Evolutionary conservation across 1,140 invertebrate species (phyloP).

Genomic region (Musca domestica): DNA sequence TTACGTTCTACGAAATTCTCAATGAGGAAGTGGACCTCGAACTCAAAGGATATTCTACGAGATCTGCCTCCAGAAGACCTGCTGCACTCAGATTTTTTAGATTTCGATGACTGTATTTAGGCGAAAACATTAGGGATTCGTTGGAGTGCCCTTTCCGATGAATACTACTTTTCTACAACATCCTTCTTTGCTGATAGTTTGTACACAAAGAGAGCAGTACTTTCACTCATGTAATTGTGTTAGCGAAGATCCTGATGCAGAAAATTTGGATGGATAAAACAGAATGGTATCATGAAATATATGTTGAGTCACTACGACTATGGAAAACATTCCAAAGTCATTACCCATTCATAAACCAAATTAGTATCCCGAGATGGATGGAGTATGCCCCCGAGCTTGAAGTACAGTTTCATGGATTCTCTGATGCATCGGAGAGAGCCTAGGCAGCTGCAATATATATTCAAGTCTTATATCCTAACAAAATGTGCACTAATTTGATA

Average conservation of each 20-base stretch:
- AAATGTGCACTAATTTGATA: neutral
- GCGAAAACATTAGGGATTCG: conserved; percentile 1
- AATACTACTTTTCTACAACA: conserved; percentile 32
- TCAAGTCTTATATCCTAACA: conserved; percentile 25
- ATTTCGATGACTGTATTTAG: neutral
- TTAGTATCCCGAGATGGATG: conserved; percentile 28
- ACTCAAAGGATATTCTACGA: neutral
- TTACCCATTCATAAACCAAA: neutral
- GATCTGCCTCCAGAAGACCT: neutral
- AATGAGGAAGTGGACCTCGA: neutral
- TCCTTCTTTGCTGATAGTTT: neutral
- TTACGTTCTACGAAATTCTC: neutral
- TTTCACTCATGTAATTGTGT: conserved; percentile 47
- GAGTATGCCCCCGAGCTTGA: conserved; percentile 27
- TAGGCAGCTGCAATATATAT: conserved; percentile 48
- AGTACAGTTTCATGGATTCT: conserved; percentile 38
- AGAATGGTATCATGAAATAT: conserved; percentile 49
- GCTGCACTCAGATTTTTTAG: neutral
- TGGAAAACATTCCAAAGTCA: neutral
- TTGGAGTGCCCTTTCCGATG: conserved; percentile 26
- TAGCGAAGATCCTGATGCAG: conserved; percentile 56
- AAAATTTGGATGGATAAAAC: conserved; percentile 46
- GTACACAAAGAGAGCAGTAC: conserved; percentile 19
- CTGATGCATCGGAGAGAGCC: conserved; percentile 43
- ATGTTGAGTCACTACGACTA: conserved; percentile 15